Conservation (phyloP, 2,888 invertebrate species). For the Monoplex corrugatus region DNA sequence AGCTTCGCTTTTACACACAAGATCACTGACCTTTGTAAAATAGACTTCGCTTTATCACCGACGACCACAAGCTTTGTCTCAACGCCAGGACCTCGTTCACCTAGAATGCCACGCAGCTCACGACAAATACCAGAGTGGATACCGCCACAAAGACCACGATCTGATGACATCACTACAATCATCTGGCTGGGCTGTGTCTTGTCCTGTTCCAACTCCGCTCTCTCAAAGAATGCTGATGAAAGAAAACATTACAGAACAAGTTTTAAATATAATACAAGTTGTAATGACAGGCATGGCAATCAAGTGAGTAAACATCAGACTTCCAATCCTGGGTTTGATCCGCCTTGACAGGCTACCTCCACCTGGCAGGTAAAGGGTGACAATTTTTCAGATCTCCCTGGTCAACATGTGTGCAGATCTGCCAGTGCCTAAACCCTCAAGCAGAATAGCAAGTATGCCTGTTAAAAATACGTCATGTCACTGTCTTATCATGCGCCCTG, state of each 20-base stretch:
- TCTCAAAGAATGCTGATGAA: slow-evolving; percentile 91
- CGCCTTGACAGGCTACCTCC: too few species aligned
- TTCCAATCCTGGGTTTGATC: too few species aligned
- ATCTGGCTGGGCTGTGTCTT: slow-evolving; percentile 83
- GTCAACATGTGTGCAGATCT: too few species aligned
- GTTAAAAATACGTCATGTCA: too few species aligned
- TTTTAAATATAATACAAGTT: too few species aligned
- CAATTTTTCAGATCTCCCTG: too few species aligned
- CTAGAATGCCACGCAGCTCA: slow-evolving; percentile 88
- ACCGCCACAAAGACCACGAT: slow-evolving; percentile 98
- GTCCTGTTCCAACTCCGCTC: slow-evolving; percentile 89
- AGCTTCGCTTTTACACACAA: neutral
- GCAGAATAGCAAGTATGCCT: too few species aligned
- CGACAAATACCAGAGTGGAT: slow-evolving; percentile 96
- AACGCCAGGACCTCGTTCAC: slow-evolving; percentile 81
- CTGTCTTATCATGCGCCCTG: too few species aligned
- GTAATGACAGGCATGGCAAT: too few species aligned
- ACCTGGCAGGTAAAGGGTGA: neutral
- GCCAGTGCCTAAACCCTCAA: too few species aligned
- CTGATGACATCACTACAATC: slow-evolving; percentile 95
- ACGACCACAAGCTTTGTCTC: slow-evolving; percentile 90
- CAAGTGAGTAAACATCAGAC: too few species aligned
- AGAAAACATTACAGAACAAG: too few species aligned
- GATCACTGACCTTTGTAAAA: slow-evolving; percentile 84
- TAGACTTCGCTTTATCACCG: slow-evolving; percentile 95